A percentile compares a stretch with the other conserved stretches of the same genome.
phyloP scores from a whole-genome alignment of 2,113 vertebrate genomes.

The Pelmatolapia mariae region DNA sequence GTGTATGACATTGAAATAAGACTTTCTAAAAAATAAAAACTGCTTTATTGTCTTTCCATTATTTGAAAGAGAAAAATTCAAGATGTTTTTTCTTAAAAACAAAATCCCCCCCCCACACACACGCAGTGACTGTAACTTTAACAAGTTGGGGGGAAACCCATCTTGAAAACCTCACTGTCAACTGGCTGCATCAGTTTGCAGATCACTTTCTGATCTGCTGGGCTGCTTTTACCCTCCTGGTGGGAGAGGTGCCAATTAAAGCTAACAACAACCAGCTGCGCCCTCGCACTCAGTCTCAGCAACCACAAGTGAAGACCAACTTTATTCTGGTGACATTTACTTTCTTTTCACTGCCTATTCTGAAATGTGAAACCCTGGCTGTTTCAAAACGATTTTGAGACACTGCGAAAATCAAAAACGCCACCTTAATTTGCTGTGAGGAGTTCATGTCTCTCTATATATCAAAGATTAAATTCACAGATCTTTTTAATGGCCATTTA shows the following conservation, averaged over 20 bases:
- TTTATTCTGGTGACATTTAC: background rate
- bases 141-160: background rate
- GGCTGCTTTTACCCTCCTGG: background rate
- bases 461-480: background rate
- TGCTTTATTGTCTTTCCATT: background rate
- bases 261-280: slow-evolving; percentile 12
- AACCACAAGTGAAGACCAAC: background rate
- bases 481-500: slow-evolving; percentile 20
- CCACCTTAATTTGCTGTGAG: background rate
- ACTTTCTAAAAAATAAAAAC: background rate
- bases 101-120: background rate
- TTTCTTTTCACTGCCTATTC: background rate
- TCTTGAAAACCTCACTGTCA: background rate
- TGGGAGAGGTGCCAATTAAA: background rate
- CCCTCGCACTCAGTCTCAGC: background rate
- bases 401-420: background rate
- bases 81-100: background rate
- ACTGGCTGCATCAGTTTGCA: background rate
- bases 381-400: background rate
- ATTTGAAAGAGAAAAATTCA: background rate
- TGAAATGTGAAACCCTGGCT: background rate
- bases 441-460: slow-evolving; percentile 21
- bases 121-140: background rate
- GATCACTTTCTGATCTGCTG: background rate
- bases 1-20: background rate